Evolutionary conservation across 1,140 invertebrate species (phyloP).

Genomic region (Cecropterus lyciades): DNA sequence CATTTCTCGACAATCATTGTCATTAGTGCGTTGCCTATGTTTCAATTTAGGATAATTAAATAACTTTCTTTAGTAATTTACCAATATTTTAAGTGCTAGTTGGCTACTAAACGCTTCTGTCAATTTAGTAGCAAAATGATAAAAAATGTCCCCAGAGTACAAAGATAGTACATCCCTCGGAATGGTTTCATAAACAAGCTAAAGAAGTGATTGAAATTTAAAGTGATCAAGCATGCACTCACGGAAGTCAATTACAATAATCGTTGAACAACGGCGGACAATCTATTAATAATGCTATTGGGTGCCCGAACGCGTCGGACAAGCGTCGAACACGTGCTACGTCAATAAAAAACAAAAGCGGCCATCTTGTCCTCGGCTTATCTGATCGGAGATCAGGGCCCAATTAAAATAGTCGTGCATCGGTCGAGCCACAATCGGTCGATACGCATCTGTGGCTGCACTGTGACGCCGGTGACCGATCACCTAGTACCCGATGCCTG

Average conservation of each 20-base stretch:
- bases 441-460: conserved; percentile 73
- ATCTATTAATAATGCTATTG: conserved; percentile 32
- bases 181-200: no score
- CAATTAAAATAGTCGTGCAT: conserved; percentile 84
- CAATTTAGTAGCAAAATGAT: no score
- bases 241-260: conserved; percentile 28
- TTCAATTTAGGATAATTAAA: no score
- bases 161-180: no score
- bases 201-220: no score
- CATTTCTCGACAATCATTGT: no score
- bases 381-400: conserved; percentile 73
- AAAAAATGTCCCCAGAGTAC: no score
- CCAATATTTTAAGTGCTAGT: no score
- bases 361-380: conserved; percentile 75
- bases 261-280: conserved; percentile 10
- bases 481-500: conserved; percentile 59
- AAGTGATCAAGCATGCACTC: background rate
- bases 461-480: conserved; percentile 73
- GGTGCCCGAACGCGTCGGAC: conserved; percentile 45
- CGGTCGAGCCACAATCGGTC: conserved; percentile 75
- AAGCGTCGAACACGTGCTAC: conserved; percentile 72
- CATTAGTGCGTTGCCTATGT: no score
- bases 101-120: no score
- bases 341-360: conserved; percentile 61
- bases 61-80: no score